Evolutionary conservation across 2,888 invertebrate genomes (phyloP).

Genomic region (Apamea monoglypha): DNA sequence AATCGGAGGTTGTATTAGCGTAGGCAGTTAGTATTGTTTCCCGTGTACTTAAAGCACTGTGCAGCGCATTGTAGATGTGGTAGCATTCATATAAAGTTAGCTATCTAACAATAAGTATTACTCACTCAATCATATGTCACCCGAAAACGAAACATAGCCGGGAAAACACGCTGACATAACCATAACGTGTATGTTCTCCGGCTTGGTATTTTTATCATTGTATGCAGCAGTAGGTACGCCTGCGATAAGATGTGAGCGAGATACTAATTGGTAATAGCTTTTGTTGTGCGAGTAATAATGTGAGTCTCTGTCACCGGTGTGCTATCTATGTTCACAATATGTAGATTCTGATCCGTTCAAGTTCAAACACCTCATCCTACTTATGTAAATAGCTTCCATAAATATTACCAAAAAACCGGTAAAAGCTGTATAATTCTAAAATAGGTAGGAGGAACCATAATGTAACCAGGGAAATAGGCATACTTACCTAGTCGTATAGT

Average conservation of each 20-base stretch:
- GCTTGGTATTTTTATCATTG: constrained; percentile 58
- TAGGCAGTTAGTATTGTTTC: constrained; percentile 80
- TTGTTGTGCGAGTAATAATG: constrained; percentile 11
- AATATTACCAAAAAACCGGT: neutral
- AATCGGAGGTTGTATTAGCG: constrained; percentile 82
- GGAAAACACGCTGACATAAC: constrained; percentile 68
- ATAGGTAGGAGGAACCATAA: neutral
- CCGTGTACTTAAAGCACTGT: constrained; percentile 73
- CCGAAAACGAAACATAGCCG: constrained; percentile 50
- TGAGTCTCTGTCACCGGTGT: neutral
- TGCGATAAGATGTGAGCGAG: constrained; percentile 44
- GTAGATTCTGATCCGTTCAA: neutral
- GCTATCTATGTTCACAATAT: constrained; percentile 5
- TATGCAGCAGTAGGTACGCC: constrained; percentile 3
- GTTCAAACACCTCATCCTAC: constrained; percentile 6
- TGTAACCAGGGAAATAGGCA: too few relatives aligned
- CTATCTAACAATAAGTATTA: constrained; percentile 71
- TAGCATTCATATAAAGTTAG: constrained; percentile 27
- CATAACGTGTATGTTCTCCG: constrained; percentile 55
- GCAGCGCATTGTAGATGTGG: constrained; percentile 25
- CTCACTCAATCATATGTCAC: constrained; percentile 70
- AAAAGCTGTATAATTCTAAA: neutral
- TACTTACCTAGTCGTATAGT: neutral
- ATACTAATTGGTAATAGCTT: constrained; percentile 54
- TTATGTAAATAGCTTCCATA: constrained; percentile 4